Evolutionary conservation across 2,888 invertebrate species (phyloP), one percentile per base, ranked within the genome.

Genomic region (Ernsta delagoae): DNA sequence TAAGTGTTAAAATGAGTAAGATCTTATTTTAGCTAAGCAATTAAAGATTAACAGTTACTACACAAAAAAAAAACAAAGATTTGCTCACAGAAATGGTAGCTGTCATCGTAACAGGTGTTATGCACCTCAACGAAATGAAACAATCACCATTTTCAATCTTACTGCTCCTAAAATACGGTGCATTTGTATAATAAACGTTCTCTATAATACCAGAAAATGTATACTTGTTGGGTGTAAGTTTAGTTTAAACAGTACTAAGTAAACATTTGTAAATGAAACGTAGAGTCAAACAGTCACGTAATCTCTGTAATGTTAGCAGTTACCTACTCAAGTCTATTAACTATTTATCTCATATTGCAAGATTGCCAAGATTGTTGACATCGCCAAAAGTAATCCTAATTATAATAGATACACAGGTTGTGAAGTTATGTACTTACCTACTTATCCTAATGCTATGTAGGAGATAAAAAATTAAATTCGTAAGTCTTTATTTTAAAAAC

Each of bases 211-310:
- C 12, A 72, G 80, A 73, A 73, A 71, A 61, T 78, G 77, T 75
- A 63, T 73, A 79, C 77, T 82, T 56, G 34, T 36, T 56, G 43
- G 45, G 73, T 70, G 76, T 80, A 77, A 73, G 82, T 81, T 84
- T 75, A 77, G 86, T 87, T 88, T 86, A 84, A 84, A 82, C 79
- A 84, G 83, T 74, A 75, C 75, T 79, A 77, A 79, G 81, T 85
- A 88, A 92, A 92, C 88, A 86, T 90, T 91, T 86, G 53, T 53
- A 50, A 53, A 85, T 80, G 73, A 77, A 83, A 83, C 77, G 79
- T 72, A 74, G 75, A 83, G 77, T 75, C 84, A 85, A 87, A 87
- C 84, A 84, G 80, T 77, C 76, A 78, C 78, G 80, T 85, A 83
- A 87, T 86, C 82, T 39, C 7, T 78, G 79, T 79, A 79, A 79